phyloP scores from a whole-genome alignment of 2,113 vertebrate species.

The Rhineura floridana region DNA sequence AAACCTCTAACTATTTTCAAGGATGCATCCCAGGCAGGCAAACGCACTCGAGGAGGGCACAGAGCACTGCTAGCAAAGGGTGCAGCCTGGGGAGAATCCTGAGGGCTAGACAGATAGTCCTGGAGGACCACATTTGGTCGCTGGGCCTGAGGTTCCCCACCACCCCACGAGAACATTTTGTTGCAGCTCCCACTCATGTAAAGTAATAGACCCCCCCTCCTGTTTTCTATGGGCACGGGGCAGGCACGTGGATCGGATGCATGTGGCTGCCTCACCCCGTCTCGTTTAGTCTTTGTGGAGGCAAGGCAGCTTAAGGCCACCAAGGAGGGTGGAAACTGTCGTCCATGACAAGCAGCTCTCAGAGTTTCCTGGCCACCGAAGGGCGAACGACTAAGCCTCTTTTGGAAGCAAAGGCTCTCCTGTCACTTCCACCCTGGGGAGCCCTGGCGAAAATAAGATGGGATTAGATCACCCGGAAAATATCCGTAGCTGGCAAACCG shows the following conservation, averaged over 20 bases:
- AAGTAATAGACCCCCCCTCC: neutral
- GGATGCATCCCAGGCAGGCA: too few species aligned
- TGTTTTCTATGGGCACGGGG: neutral
- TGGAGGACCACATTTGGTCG: too few species aligned
- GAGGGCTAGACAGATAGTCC: too few species aligned
- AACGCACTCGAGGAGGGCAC: too few species aligned
- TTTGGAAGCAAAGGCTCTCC: neutral
- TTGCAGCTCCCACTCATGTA: too few species aligned
- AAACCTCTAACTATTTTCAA: too few species aligned
- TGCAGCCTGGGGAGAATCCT: too few species aligned
- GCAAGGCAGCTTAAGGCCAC: neutral
- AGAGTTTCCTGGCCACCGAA: constrained; percentile 10
- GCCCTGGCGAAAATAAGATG: neutral
- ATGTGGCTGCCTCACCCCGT: neutral
- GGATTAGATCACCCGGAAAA: constrained; percentile 20
- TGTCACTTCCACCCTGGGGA: neutral
- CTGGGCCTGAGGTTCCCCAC: too few species aligned
- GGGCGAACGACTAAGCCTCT: neutral
- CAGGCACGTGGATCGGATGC: too few species aligned
- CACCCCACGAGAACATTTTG: neutral
- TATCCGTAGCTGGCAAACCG: neutral
- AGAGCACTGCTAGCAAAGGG: too few species aligned
- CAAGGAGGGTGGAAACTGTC: neutral
- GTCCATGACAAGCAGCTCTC: neutral
- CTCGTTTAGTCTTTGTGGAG: neutral